phyloP scores from a whole-genome alignment of 1,140 invertebrate genomes.

The Microplitis mediator region DNA sequence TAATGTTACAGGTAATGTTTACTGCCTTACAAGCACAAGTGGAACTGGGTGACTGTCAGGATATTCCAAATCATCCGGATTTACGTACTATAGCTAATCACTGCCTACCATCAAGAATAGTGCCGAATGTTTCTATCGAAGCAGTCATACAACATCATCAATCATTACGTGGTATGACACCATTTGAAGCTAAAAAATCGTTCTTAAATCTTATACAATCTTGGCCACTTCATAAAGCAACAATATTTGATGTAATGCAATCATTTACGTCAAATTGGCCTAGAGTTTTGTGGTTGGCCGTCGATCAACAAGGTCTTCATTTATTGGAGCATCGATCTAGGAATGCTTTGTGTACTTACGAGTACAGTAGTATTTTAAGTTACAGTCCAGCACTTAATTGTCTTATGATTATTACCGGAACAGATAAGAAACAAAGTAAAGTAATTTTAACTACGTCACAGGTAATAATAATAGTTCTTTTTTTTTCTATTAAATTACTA shows the following conservation, averaged over 20 bases:
- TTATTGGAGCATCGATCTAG: conserved; percentile 86
- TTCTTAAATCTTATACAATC: conserved; percentile 93
- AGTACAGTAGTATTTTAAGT: conserved; percentile 84
- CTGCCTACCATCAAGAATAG: conserved; percentile 82
- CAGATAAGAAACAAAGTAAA: conserved; percentile 87
- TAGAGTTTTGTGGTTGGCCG: conserved; percentile 85
- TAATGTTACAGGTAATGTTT: conserved; percentile 80
- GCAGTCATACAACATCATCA: conserved; percentile 87
- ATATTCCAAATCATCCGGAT: conserved; percentile 66
- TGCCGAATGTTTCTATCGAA: conserved; percentile 75
- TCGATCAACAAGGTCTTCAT: conserved; percentile 92
- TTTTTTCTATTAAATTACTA: neutral
- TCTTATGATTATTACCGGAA: conserved; percentile 88
- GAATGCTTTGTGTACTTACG: conserved; percentile 86
- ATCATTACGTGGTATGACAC: conserved; percentile 81
- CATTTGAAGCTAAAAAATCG: conserved; percentile 86
- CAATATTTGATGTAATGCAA: conserved; percentile 96
- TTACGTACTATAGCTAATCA: conserved; percentile 78
- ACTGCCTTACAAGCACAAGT: conserved; percentile 92
- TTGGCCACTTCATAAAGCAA: conserved; percentile 91
- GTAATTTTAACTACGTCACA: conserved; percentile 86
- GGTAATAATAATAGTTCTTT: conserved; percentile 59
- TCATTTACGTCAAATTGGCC: conserved; percentile 96
- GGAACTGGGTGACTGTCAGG: conserved; percentile 83
- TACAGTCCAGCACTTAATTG: conserved; percentile 88